Conservation (phyloP, 1,140 invertebrate genomes). For the Anastrepha obliqua region DNA sequence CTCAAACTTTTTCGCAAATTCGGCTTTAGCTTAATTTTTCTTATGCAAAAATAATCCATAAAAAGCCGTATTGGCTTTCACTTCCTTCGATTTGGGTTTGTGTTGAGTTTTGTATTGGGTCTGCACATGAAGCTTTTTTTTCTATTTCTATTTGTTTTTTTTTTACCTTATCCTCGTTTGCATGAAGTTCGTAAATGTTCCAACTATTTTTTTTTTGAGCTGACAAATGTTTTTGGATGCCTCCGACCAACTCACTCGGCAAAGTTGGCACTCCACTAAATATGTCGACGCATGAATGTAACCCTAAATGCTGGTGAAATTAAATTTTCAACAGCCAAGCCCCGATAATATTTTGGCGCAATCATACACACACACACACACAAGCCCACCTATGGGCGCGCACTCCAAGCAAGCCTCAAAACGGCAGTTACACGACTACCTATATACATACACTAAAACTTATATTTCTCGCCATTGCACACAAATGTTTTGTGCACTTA, state of each 20-base stretch:
- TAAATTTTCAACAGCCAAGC: constrained; percentile 5
- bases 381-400: too few relatives aligned
- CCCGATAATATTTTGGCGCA: neutral
- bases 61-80: too few relatives aligned
- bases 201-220: neutral
- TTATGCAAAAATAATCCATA: too few relatives aligned
- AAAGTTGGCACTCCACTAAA: neutral
- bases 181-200: neutral
- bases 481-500: constrained; percentile 13
- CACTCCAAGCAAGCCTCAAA: neutral
- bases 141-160: too few relatives aligned
- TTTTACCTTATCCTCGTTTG: too few relatives aligned
- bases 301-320: neutral
- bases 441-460: neutral
- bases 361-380: neutral
- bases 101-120: too few relatives aligned
- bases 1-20: too few relatives aligned
- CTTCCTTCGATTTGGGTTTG: too few relatives aligned
- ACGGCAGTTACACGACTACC: neutral
- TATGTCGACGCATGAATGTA: neutral
- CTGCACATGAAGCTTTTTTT: too few relatives aligned
- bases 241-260: neutral
- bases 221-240: neutral
- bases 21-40: too few relatives aligned
- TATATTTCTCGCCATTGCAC: neutral